Evolutionary conservation across 2,888 invertebrate species (phyloP), one percentile per base, ranked within the genome.

Genomic region (Dexiosoma caninum): DNA sequence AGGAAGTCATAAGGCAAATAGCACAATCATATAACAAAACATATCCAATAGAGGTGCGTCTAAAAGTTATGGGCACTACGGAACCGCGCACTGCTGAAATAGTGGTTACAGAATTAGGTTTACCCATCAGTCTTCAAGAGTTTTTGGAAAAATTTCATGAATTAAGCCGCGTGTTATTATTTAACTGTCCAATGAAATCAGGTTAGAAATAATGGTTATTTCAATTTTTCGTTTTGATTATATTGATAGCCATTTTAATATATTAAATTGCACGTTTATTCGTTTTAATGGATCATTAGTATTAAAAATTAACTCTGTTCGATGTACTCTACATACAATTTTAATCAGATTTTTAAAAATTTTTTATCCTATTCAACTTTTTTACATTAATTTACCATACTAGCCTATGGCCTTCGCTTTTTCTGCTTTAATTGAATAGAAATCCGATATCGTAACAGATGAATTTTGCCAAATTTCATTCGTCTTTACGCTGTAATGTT

Each of bases 21-120:
- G 94, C 94, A 84, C 92, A 92, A 40, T 91, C 92, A 82, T 96
- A 94, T 90, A 95, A 95, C 4, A 95, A 95, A 86, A 88, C 91
- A 42, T 98, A 96, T 90, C 95, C 96, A 0, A 93, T 93, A 87
- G 95, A 96, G 81, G 91, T 96, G 79, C 95, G 96, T 89, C 92
- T 94, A 89, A 94, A 93, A 89, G 91, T 95, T 12, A 92, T 96
- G 85, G 96, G 96, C 7, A 94, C 94, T 32, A 93, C 94, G 1
- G 95, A 95, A 86, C 91, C 91, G 84, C 93, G 94, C 35, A 92
- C 94, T 2, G 93, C 94, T 1, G 92, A 92, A 89, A 94, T 94
- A 62, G 92, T 95, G 62, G 92, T 95, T 60, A 91, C 91, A 82
- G 94, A 94, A 84, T 91, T 95, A 83, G 91, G 92, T 35, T 90